Conservation (phyloP, 2,797 vertebrate species). For the Todus mexicanus region DNA sequence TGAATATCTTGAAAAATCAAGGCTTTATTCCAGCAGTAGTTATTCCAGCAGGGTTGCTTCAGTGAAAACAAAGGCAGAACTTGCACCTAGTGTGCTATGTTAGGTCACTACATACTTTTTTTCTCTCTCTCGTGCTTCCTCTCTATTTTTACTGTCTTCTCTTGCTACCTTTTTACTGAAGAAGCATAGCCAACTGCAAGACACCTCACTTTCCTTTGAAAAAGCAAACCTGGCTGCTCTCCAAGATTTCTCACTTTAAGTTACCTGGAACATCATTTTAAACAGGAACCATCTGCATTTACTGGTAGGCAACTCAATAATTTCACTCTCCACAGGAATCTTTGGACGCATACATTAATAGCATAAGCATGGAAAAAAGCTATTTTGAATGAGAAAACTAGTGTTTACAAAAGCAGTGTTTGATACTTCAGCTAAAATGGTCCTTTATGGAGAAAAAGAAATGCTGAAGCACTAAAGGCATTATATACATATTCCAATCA, state of each 20-base stretch:
- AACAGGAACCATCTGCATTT: background rate
- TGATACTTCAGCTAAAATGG: background rate
- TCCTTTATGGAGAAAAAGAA: background rate
- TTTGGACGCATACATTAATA: background rate
- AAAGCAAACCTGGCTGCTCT: background rate
- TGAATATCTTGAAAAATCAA: background rate
- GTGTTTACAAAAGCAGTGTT: background rate
- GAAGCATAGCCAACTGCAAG: background rate
- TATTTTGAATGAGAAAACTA: background rate
- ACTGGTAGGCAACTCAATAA: background rate
- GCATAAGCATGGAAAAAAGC: background rate
- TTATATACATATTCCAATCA: background rate
- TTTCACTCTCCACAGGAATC: slow-evolving; percentile 16
- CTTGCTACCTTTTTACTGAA: background rate
- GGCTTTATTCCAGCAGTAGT: background rate
- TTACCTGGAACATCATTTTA: slow-evolving; percentile 1
- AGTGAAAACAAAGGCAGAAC: background rate
- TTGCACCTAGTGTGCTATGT: background rate
- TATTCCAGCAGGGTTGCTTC: background rate
- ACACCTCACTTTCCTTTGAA: background rate
- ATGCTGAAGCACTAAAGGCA: background rate
- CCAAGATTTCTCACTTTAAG: slow-evolving; percentile 1
- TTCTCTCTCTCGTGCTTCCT: background rate
- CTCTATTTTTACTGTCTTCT: background rate
- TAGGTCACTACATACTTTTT: background rate